Conservation (phyloP, 1,140 invertebrate species). For the Acromyrmex charruanus region DNA sequence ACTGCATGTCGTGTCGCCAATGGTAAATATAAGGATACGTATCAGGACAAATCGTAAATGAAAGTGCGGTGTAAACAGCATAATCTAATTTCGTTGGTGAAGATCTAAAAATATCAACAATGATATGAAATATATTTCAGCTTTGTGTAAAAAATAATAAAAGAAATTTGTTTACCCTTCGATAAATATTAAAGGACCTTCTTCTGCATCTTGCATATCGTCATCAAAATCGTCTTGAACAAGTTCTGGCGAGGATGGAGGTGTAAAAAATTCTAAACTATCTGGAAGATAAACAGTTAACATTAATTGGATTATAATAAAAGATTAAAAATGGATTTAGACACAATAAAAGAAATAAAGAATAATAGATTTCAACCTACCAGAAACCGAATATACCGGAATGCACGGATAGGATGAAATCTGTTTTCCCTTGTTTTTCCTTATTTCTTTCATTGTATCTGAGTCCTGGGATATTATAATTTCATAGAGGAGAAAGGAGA, state of each 20-base stretch:
- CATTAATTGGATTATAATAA: constrained; percentile 11
- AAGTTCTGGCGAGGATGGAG: constrained; percentile 84
- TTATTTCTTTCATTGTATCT: too few relatives aligned
- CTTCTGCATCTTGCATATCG: constrained; percentile 85
- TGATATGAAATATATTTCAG: constrained; percentile 28
- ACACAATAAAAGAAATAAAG: too few relatives aligned
- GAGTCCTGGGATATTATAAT: neutral
- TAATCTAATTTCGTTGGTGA: constrained; percentile 89
- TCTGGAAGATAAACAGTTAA: constrained; percentile 57
- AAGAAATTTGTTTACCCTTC: constrained; percentile 83
- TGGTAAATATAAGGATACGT: constrained; percentile 90
- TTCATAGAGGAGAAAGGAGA: neutral
- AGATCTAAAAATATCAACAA: constrained; percentile 54
- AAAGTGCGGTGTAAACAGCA: constrained; percentile 90
- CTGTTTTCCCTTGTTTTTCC: too few relatives aligned
- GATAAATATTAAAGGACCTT: constrained; percentile 86
- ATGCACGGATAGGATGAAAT: too few relatives aligned
- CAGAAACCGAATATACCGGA: too few relatives aligned
- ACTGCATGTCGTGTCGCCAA: constrained; percentile 88
- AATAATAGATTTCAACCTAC: too few relatives aligned
- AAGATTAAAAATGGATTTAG: neutral
- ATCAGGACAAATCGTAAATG: constrained; percentile 85
- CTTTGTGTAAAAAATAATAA: neutral
- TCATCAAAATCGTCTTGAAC: constrained; percentile 78
- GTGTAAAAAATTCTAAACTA: constrained; percentile 82